These are phyloP conservation scores for Augiades crinisus DNA, from an alignment of 2,888 invertebrate genomes.

Conservation along the genomic window DNA sequence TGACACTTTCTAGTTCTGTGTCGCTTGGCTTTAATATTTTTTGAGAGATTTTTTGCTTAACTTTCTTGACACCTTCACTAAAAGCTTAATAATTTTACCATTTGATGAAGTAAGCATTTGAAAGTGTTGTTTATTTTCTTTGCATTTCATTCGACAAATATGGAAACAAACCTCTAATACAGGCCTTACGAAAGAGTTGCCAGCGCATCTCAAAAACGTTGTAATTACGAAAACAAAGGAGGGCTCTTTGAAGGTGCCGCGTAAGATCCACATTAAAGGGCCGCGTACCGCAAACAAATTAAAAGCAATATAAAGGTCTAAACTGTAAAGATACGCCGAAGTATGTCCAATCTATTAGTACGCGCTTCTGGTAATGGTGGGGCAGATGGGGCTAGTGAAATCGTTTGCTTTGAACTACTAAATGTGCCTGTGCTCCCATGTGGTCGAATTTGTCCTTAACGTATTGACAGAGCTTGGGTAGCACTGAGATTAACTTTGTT, in stretches of 20 bases:
- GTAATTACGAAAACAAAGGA: constrained; percentile 60
- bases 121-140: not conserved
- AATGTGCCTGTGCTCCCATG: constrained; percentile 12
- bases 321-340: constrained; percentile 56
- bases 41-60: too few relatives aligned
- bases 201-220: constrained; percentile 33
- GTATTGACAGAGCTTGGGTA: not conserved
- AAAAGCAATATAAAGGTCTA: constrained; percentile 62
- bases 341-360: constrained; percentile 57
- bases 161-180: constrained; percentile 30
- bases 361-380: constrained; percentile 36
- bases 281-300: constrained; percentile 64
- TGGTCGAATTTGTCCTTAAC: not conserved
- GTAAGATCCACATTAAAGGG: constrained; percentile 65
- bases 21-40: too few relatives aligned
- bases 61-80: not conserved
- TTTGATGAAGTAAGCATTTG: not conserved
- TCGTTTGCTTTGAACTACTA: constrained; percentile 31
- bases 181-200: constrained; percentile 44
- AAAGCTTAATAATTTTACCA: not conserved
- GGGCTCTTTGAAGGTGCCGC: constrained; percentile 47
- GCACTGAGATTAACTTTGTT: too few relatives aligned
- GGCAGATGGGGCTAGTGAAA: constrained; percentile 35
- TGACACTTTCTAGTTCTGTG: not conserved
- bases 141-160: constrained; percentile 23